Evolutionary conservation across 2,888 invertebrate species (phyloP), one percentile per base, ranked within the genome.

Genomic region (Piscicola geometra): DNA sequence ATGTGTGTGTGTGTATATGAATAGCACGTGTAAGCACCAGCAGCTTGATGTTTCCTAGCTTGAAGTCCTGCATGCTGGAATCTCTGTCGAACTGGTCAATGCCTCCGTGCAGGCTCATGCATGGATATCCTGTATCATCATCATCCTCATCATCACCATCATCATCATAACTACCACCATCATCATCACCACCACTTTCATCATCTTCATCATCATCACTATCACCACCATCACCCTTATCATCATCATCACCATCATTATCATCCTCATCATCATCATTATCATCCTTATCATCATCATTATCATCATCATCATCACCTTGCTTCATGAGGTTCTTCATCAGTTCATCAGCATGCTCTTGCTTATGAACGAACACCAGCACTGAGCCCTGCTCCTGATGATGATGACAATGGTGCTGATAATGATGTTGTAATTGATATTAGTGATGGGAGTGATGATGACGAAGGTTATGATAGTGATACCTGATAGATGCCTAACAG

Each of bases 71-170:
- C 81, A 99, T 98, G 41, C 95, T 97, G 2, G 94, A 94, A 87
- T 99, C 99, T 81, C 99, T 89, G 88, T 99, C 99, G 86, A 95
- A 97, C 87, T 99, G 99, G 88, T 99, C 99, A 83, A 99, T 97
- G 81, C 97, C 99, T 77, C 99, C 99, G 83, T 99, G 99, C 72
- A 99, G 88, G 75, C 97, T 94, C 91, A 98, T 91, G 84, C 97
- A 98, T 21, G 92, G 91, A 85, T 99, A 99, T 0, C 94, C 60
- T 56, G 60, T 25, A 56, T 18, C 3, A 5, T 25, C 3, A 56
- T 47, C n/a, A n/a, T n/a, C n/a, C n/a, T n/a, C n/a, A n/a, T n/a
- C n/a, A n/a, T n/a, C n/a, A n/a, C n/a, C n/a, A n/a, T n/a, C n/a
- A n/a, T n/a, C n/a, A 41, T 15, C 9, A 41, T 5, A 5, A 41